Base-by-base conservation (phyloP, 2,113 vertebrate genomes). In the Notiomystis cincta region DNA sequence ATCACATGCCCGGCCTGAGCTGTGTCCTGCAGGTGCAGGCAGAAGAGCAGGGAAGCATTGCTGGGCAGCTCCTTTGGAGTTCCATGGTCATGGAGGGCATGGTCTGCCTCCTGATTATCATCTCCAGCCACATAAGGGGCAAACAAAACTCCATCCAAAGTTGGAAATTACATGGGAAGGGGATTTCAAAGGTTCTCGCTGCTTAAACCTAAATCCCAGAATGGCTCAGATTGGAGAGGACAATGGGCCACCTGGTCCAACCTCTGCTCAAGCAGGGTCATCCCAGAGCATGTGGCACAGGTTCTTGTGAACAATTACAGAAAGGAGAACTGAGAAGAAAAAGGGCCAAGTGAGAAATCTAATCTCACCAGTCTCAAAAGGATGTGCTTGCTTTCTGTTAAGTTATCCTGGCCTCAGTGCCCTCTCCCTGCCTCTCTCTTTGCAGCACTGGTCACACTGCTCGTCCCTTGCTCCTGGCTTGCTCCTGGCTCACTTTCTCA, bases 281-380 rank as follows among this genome's bases (percentile, higher is more conserved):
- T 19, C 21, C 62, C 48, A 56, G 56, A 69, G 56, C 71, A 48
- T 0, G 0, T 62, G 64, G 56, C 35, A 61, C 48, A 37, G n/a
- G 19, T 58, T 81, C 58, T 15, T 20, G 15, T 27, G 40, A 37
- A 53, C 66, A 57, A 7, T 20, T 57, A 75, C 0, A 1, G 28
- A 48, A 70, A 35, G 28, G 7, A 82, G 25, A 30, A 42, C 3
- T 2, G 4, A 17, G 24, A 71, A 64, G 44, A 70, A 86, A 92
- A 79, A 42, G 28, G 37, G 37, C 12, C 57, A 65, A 38, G 11
- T 44, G 71, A 60, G 53, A 72, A 45, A 64, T 25, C 60, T 62
- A 94, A 91, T 40, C 65, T 77, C 31, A 45, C 64, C 51, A 44
- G 79, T 71, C 51, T 71, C 86, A 72, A 88, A 95, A 73, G 58